Percentiles rank a stretch among this genome's conserved stretches.
Evolutionary conservation across 1,140 invertebrate species (phyloP).

Genomic region (Leptestheria dahalacensis): DNA sequence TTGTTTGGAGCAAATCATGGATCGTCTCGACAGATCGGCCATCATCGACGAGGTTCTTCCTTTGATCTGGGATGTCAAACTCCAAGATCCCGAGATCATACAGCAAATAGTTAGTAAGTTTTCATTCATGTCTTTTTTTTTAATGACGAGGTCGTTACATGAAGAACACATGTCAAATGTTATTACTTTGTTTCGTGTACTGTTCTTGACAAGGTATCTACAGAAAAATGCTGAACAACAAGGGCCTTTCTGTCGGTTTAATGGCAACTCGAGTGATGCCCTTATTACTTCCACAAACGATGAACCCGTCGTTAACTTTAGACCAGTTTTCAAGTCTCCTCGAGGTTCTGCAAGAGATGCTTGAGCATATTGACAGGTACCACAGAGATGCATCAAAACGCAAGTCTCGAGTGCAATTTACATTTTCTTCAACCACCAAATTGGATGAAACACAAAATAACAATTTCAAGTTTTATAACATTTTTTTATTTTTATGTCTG

Average conservation of each 20-base stretch:
- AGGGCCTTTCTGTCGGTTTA: conserved; percentile 75
- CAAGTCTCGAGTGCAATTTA: too few relatives aligned
- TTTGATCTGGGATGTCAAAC: conserved; percentile 66
- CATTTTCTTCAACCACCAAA: too few relatives aligned
- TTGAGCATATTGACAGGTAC: conserved; percentile 72
- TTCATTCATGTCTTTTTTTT: background rate
- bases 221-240: conserved; percentile 74
- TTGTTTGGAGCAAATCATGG: conserved; percentile 60
- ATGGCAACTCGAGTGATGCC: conserved; percentile 91
- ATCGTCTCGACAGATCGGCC: conserved; percentile 67
- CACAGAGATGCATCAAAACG: too few relatives aligned
- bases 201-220: conserved; percentile 59
- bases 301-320: conserved; percentile 74
- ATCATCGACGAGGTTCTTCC: conserved; percentile 86
- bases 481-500: background rate
- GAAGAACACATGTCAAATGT: background rate
- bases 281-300: conserved; percentile 74
- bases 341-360: conserved; percentile 83
- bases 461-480: too few relatives aligned
- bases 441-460: too few relatives aligned
- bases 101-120: conserved; percentile 25
- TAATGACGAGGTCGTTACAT: background rate
- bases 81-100: conserved; percentile 57
- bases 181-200: conserved; percentile 1
- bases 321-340: conserved; percentile 77